A percentile compares a stretch with the other conserved stretches of the same genome.
These are phyloP conservation scores for Pseudococcus longispinus DNA, from an alignment of 2,888 invertebrate species.

Conservation along the genomic window DNA sequence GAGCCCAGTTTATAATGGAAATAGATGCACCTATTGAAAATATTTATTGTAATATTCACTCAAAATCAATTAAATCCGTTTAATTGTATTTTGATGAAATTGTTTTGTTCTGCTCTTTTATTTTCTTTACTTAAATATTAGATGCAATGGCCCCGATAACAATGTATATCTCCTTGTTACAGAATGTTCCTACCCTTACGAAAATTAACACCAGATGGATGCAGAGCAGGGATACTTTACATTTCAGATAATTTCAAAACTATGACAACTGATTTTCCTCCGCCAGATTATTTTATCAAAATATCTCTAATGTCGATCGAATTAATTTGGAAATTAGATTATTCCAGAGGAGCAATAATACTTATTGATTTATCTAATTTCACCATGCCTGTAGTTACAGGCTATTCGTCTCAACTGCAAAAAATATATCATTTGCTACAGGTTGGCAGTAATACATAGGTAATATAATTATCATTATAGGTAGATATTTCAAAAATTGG, in stretches of 20 bases:
- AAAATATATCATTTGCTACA: not conserved
- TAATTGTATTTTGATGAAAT: not conserved
- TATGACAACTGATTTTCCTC: not conserved
- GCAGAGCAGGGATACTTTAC: slow-evolving; percentile 57
- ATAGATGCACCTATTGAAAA: no score
- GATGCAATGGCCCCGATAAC: not conserved
- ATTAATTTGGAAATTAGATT: slow-evolving; percentile 30
- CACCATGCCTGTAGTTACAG: not conserved
- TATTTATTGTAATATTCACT: no score
- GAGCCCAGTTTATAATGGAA: no score
- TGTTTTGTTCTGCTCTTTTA: no score
- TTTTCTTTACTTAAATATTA: no score
- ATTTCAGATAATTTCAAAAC: not conserved
- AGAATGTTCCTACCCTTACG: slow-evolving; percentile 59
- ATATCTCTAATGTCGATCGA: not conserved
- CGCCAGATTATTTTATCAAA: slow-evolving; percentile 1
- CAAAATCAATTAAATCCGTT: not conserved
- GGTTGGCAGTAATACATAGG: slow-evolving; percentile 1
- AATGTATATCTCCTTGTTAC: not conserved
- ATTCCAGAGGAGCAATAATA: slow-evolving; percentile 25
- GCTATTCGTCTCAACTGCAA: not conserved
- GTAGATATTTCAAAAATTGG: no score
- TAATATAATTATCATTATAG: no score
- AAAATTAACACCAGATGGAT: slow-evolving; percentile 58
- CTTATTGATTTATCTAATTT: slow-evolving; percentile 7